Evolutionary conservation across 2,113 vertebrate species (phyloP), one percentile per base, ranked within the genome.

Genomic region (Triplophysa rosa): DNA sequence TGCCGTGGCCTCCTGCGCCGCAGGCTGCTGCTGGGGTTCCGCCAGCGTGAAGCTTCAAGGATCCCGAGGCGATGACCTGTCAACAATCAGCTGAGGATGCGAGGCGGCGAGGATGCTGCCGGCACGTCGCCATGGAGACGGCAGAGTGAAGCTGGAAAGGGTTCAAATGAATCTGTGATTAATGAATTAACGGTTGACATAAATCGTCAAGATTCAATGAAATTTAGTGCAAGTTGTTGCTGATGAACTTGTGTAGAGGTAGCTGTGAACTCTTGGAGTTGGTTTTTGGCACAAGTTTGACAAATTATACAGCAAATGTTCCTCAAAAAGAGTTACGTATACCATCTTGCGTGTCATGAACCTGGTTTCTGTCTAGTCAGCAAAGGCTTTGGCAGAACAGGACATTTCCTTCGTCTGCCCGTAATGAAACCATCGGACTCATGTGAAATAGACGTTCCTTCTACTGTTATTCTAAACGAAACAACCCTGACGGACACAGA

Each of bases 1-100:
- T 67, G 92, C 86, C 92, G 93, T 93, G 78, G 85, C 80, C 6
- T 84, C 78, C 16, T 63, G 63, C 52, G 4, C 64, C 3, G 42
- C 49, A 14, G n/a, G 45, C 12, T 54, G 72, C 62, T 78, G 69
- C 62, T 80, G 77, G 5, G 65, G 37, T 47, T 85, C 84, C 26
- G 70, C 56, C 80, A 84, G 21, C 62, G 58, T 21, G 76, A 8
- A 37, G 59, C 62, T 13, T 61, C 6, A 67, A 49, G 8, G 74
- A 21, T 8, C 45, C 29, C 21, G 40, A 10, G 8, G 14, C 54
- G 73, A 58, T 21, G 19, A 10, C 19, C 54, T 58, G 54, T 58
- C 54, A 10, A 58, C 54, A 2, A 69, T 81, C 82, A 83, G 82
- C 84, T 86, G 42, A 77, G 19, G 4, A 29, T 3, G 54, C 16